phyloP scores from a whole-genome alignment of 2,888 invertebrate species.

The Adineta ricciae region DNA sequence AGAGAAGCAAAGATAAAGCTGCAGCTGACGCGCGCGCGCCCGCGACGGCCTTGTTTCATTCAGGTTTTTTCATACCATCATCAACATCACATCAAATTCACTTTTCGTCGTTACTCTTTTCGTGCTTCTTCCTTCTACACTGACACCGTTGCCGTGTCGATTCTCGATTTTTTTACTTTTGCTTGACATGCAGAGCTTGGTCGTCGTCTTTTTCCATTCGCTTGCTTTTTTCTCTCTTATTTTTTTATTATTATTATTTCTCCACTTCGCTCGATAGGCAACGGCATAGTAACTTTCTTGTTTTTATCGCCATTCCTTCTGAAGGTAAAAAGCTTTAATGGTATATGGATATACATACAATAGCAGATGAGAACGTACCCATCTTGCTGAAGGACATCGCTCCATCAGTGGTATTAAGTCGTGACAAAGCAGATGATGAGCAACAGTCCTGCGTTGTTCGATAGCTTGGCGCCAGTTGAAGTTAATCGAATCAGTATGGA shows the following conservation, averaged over 20 bases:
- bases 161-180: background rate
- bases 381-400: background rate
- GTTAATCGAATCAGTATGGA: background rate
- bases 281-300: background rate
- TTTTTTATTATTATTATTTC: background rate
- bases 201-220: background rate
- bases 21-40: conserved; percentile 4
- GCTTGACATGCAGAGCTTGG: background rate
- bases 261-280: background rate
- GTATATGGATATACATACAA: background rate
- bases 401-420: background rate
- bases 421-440: background rate
- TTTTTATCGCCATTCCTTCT: background rate
- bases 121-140: background rate
- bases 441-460: background rate
- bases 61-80: background rate
- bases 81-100: background rate
- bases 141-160: background rate
- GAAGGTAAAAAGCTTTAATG: background rate
- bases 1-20: background rate
- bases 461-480: background rate
- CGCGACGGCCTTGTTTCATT: conserved; percentile 1
- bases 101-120: background rate
- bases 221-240: background rate
- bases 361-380: background rate